Base-by-base conservation (phyloP, 35 echinoderm and acorn worm genomes). In the Ophiothrix spiculata region DNA sequence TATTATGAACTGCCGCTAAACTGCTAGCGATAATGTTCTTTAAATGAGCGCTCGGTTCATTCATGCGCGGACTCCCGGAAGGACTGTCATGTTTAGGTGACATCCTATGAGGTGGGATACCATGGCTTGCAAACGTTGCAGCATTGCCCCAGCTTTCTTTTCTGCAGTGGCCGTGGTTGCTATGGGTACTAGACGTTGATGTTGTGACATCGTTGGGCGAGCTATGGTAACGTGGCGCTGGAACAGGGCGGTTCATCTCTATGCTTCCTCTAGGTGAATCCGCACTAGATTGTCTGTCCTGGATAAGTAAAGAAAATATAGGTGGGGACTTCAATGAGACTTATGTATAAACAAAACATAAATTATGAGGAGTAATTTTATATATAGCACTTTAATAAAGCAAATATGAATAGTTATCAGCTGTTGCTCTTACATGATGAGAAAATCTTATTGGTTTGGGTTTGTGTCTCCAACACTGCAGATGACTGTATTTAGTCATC, bases 231-330 rank as follows among this genome's bases (percentile, higher is more conserved):
- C 81, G 54, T 4, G 81, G 81, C 37, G 81, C 81, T 29, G 81
- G 81, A 35, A 84, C 63, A 17, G 81, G 81, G 36, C 54, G 37
- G 39, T 84, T 31, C 16, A 84, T 84, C 81, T 84, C 81, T 32
- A 84, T 31, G 33, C 81, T 84, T 64, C 63, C 81, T 84, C 81
- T 28, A 45, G 80, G 80, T 64, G 81, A 84, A 64, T 84, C 81
- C 16, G 81, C 23, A 36, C 63, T 84, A 35, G 81, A 84, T 37
- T 32, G 35, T 35, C 54, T 54, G 36, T 84, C 81, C 81, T 84
- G 54, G 69, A 82, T 29, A 41, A 60, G 54, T 25, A 0, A 54
- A 31, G 46, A 0, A 31, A 56, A 46, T 19, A 31, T 32, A 31
- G n/a, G n/a, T n/a, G n/a, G n/a, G n/a, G n/a, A 80, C 42, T 80